Base-by-base conservation (phyloP, 2,888 invertebrate species). In the Parnassius glacialis region DNA sequence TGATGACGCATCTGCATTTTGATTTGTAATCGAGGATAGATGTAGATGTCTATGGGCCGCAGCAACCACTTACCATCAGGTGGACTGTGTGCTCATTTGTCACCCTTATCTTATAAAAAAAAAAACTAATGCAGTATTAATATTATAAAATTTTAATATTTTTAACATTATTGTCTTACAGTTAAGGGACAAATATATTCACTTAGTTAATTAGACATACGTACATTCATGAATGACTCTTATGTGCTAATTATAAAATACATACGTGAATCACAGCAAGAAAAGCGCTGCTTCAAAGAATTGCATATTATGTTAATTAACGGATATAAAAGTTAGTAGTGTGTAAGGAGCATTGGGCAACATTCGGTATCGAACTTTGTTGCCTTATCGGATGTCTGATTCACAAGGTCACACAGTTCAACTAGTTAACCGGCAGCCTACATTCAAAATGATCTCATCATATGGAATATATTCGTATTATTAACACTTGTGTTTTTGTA, bases 331-430 rank as follows among this genome's bases (percentile, higher is more conserved):
- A 51, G 54, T 53, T 25, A 56, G 60, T 43, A 52, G 52, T 63
- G 55, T 51, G 51, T 5, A 34, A 43, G 65, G 66, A 65, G 47
- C 57, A 61, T 73, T 74, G 70, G 69, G 70, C 65, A 76, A 76
- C 74, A 77, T 81, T 84, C 73, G 79, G 76, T 68, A 67, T 70
- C 69, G 71, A 72, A 74, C 72, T 71, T 73, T 78, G 75, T 74
- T 74, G 75, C 85, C 87, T 85, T 89, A 88, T 87, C 87, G 79
- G 83, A 70, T 73, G 83, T 75, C 77, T 85, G 87, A 87, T 82
- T 87, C 88, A 85, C 90, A 89, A 90, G 90, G 90, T 84, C 86
- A 75, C 73, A 73, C 81, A 83, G 85, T 88, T 87, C 83, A 85
- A 84, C 85, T 79, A 79, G 81, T 77, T 79, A 81, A 79, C 79